A percentile compares a stretch with the other conserved stretches of the same genome.
Conservation (phyloP, 2,797 vertebrate species). For the Chiroxiphia lanceolata region DNA sequence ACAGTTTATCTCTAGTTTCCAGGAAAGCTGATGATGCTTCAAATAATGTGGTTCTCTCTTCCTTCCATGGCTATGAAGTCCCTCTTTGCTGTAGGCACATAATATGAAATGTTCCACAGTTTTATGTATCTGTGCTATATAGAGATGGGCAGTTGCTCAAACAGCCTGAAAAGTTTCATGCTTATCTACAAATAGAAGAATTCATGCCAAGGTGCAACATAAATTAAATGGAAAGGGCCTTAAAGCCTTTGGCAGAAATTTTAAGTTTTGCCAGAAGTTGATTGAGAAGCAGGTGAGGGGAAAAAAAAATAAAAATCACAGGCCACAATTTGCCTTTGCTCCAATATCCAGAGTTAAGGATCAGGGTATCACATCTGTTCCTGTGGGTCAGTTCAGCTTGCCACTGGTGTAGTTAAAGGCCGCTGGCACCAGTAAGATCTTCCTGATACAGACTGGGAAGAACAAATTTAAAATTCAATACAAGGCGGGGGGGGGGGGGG, state of each 20-base stretch:
- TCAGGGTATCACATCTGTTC: neutral
- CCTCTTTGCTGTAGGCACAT: neutral
- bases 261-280: neutral
- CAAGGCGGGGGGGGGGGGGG: neutral
- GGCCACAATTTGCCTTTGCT: neutral
- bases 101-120: neutral
- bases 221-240: neutral
- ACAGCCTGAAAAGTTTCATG: neutral
- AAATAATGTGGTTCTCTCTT: neutral
- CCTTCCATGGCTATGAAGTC: neutral
- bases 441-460: neutral
- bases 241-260: neutral
- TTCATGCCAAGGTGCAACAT: neutral
- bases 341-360: neutral
- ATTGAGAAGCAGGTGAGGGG: neutral
- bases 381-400: neutral
- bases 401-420: neutral
- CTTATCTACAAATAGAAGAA: neutral
- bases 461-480: neutral
- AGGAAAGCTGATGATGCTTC: neutral
- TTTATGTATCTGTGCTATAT: accelerated
- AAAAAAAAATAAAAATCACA: neutral
- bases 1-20: neutral
- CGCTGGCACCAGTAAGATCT: constrained; percentile 13
- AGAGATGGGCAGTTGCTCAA: neutral